Conservation (phyloP, 1,140 invertebrate genomes). For the Antheraea pernyi region DNA sequence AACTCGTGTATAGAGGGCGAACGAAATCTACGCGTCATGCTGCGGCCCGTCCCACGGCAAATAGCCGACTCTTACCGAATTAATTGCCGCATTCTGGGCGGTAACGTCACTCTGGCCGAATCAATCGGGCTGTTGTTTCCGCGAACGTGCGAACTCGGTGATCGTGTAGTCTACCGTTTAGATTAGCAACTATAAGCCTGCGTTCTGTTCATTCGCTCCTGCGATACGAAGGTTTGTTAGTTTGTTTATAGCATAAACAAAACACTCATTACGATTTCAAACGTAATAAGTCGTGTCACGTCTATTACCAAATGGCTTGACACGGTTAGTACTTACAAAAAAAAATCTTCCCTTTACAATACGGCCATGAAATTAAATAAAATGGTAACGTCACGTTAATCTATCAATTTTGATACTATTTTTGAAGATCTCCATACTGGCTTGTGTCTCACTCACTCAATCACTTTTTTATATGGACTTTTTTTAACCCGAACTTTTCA, state of each 20-base stretch:
- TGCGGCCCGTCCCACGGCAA: conserved; percentile 42
- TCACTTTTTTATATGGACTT: too few relatives aligned
- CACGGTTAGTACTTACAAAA: too few relatives aligned
- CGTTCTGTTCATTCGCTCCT: background rate
- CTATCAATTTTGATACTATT: too few relatives aligned
- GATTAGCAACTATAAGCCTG: background rate
- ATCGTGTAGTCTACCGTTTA: background rate
- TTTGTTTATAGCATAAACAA: background rate
- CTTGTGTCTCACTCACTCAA: too few relatives aligned
- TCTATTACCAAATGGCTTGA: too few relatives aligned
- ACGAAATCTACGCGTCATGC: conserved; percentile 62
- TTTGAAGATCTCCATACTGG: too few relatives aligned
- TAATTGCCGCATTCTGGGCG: conserved; percentile 71
- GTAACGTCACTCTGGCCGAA: conserved; percentile 53
- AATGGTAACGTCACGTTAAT: too few relatives aligned
- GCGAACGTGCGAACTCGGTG: background rate
- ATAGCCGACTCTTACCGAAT: conserved; percentile 69
- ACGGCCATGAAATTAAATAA: too few relatives aligned
- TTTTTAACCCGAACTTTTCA: too few relatives aligned
- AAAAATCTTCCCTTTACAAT: too few relatives aligned
- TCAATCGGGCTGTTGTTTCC: conserved; percentile 25
- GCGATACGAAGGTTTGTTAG: background rate
- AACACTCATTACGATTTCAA: background rate
- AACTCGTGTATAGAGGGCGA: conserved; percentile 63
- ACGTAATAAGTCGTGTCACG: too few relatives aligned